Conservation (phyloP, 2,113 vertebrate genomes). For the Caloenas nicobarica region DNA sequence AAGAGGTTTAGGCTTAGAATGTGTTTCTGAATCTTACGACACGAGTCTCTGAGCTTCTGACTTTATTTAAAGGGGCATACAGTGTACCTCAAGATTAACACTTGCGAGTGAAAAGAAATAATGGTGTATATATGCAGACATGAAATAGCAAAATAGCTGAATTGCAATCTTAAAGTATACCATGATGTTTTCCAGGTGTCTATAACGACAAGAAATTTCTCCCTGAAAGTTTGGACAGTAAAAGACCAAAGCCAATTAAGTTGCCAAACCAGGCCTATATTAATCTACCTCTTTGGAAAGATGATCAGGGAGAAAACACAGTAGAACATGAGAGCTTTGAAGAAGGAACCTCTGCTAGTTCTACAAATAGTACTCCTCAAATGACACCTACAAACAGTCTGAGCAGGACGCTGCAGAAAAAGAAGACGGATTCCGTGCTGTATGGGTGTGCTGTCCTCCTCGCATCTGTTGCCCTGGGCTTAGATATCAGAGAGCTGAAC, state of each 20-base stretch:
- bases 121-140: background rate
- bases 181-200: slow-evolving; percentile 56
- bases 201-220: slow-evolving; percentile 77
- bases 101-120: background rate
- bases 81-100: background rate
- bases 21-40: background rate
- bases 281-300: slow-evolving; percentile 91
- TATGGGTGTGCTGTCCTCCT: slow-evolving; percentile 85
- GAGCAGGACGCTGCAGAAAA: slow-evolving; percentile 74
- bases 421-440: slow-evolving; percentile 83
- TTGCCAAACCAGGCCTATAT: slow-evolving; percentile 86
- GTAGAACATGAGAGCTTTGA: slow-evolving; percentile 74
- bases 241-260: slow-evolving; percentile 91
- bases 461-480: slow-evolving; percentile 86
- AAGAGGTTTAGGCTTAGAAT: background rate
- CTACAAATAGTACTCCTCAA: slow-evolving; percentile 83
- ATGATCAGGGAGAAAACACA: slow-evolving; percentile 80
- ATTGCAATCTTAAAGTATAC: background rate
- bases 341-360: slow-evolving; percentile 81
- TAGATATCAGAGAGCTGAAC: slow-evolving; percentile 83
- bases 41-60: background rate
- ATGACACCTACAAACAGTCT: slow-evolving; percentile 85
- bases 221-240: slow-evolving; percentile 78
- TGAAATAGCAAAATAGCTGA: background rate
- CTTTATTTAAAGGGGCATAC: background rate